Conservation (phyloP, 2,797 vertebrate species). For the Miichthys miiuy region DNA sequence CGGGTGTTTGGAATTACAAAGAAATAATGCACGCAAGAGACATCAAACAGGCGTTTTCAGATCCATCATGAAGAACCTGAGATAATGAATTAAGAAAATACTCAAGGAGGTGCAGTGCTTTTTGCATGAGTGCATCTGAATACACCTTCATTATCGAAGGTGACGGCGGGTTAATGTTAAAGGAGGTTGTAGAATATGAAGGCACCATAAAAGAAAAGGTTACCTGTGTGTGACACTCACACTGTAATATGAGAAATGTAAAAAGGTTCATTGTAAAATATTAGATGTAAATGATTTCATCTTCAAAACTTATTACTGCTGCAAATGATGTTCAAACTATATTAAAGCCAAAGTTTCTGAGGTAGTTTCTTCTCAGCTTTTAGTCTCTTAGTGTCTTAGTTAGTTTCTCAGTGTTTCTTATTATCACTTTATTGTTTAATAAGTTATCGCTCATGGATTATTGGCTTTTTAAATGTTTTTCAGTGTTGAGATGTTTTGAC, state of each 20-base stretch:
- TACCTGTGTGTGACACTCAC: conserved; percentile 3
- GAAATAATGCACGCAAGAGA: conserved; percentile 55
- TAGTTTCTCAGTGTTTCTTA: neutral
- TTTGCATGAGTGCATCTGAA: conserved; percentile 41
- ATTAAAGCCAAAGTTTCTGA: neutral
- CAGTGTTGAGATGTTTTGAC: no score
- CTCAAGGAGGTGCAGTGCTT: conserved; percentile 27
- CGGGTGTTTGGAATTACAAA: conserved; percentile 64
- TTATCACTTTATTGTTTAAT: neutral
- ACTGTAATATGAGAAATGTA: neutral
- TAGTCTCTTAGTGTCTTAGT: neutral
- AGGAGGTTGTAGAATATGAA: conserved; percentile 31
- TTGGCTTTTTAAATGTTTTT: neutral
- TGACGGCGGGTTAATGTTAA: conserved; percentile 48
- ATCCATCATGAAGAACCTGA: conserved; percentile 42
- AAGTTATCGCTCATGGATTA: neutral
- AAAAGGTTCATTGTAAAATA: conserved; percentile 6
- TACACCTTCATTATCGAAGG: conserved; percentile 35
- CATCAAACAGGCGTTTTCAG: conserved; percentile 60
- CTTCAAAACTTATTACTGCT: neutral
- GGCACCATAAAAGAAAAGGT: conserved; percentile 21
- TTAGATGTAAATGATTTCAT: neutral
- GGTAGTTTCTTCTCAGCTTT: neutral
- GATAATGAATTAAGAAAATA: conserved; percentile 52
- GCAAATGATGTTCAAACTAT: neutral